Base-by-base conservation (phyloP, 2,113 vertebrate genomes). In the Vulpes lagopus region DNA sequence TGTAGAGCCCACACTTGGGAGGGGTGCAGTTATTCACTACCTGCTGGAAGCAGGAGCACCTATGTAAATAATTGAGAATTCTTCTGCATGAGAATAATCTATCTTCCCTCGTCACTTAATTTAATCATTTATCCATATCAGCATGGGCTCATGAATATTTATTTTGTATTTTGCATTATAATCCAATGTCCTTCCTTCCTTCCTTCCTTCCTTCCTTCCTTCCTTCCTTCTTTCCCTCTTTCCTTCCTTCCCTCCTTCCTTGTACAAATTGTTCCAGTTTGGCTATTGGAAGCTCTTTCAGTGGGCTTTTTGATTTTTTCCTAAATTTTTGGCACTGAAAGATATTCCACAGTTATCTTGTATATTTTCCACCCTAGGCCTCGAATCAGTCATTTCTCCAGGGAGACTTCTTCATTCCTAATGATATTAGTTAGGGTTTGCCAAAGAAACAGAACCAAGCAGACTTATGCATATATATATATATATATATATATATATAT, bases 111-210 rank as follows among this genome's bases (percentile, higher is more conserved):
- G 23, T 38, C 73, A 60, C 35, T 51, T 67, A 76, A 76, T 78
- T 49, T n/a, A 73, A 35, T 80, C 53, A 55, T 19, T 85, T 80
- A 62, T 43, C 85, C 55, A 38, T 43, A 60, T 82, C 10, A n/a
- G 8, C 78, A 64, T 71, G 1, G 30, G 30, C 73, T 76, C 19
- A 78, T n/a, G 20, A 65, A 60, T 57, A 89, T 55, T 87, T 81
- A 25, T 89, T 96, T 92, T 83, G 43, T 74, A 74, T 19, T 89
- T 83, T 81, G 53, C 16, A 4, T 85, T 85, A 71, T 25, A 90
- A 73, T 27, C 15, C 17, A 69, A 32, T 49, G 30, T 55, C 10
- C 35, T 81, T 11, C 32, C 5, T 84, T 5, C 43, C 57, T 76
- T 6, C 5, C 17, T n/a, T 3, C 51, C 69, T 35, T 0, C 9